These are phyloP conservation scores for Seriola aureovittata DNA, from an alignment of 2,113 vertebrate genomes.

Conservation along the genomic window DNA sequence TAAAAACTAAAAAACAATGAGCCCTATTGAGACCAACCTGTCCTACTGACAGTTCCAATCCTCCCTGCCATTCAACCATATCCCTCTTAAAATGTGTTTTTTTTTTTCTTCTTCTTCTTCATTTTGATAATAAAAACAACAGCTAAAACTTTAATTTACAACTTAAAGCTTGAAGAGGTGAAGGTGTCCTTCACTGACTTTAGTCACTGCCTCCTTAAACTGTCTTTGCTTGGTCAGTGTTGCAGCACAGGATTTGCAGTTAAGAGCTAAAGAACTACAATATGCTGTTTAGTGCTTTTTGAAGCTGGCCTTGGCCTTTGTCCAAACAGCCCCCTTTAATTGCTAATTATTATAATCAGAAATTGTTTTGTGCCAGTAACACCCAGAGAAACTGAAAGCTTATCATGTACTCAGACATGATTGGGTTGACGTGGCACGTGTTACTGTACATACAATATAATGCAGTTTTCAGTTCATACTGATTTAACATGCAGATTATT, in stretches of 20 bases:
- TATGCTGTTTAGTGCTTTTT: conserved; percentile 22
- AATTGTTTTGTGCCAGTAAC: conserved; percentile 1
- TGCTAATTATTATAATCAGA: conserved; percentile 19
- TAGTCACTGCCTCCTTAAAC: conserved; percentile 26
- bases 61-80: background rate
- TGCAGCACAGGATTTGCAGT: conserved; percentile 30
- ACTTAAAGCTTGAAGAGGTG: conserved; percentile 8
- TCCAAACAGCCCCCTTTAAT: conserved; percentile 33
- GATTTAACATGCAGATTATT: background rate
- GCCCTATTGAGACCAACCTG: background rate
- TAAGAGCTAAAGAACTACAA: conserved; percentile 13
- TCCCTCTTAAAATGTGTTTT: background rate
- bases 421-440: background rate
- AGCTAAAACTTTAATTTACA: background rate
- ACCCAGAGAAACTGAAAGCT: background rate
- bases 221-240: conserved; percentile 47
- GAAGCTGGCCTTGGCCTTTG: conserved; percentile 23
- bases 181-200: conserved; percentile 32
- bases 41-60: background rate
- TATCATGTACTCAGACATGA: background rate
- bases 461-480: too few species aligned
- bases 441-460: background rate
- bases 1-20: background rate
- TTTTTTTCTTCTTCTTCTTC: background rate
- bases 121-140: background rate